These are phyloP conservation scores for Drosophila falleni DNA, from an alignment of 2,888 invertebrate species.

Conservation along the genomic window DNA sequence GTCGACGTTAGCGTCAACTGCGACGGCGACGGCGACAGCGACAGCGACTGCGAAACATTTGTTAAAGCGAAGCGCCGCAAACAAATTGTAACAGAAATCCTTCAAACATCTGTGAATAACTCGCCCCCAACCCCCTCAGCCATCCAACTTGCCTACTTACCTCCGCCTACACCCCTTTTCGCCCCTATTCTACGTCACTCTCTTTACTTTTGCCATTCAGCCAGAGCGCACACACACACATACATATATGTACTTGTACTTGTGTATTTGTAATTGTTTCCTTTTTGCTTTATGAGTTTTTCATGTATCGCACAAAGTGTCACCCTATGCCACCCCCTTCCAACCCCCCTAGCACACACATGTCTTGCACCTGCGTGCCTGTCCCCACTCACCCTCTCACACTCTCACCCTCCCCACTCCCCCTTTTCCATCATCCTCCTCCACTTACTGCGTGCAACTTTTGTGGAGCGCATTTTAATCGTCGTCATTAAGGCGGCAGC, in stretches of 20 bases:
- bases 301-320: conserved; percentile 73
- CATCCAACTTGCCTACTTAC: background rate
- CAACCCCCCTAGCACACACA: conserved; percentile 17
- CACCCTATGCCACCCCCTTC: conserved; percentile 44
- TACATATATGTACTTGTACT: conserved; percentile 28
- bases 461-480: conserved; percentile 73
- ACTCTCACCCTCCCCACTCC: too few species aligned
- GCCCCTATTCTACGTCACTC: background rate
- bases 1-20: conserved; percentile 21
- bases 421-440: background rate
- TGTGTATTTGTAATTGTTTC: conserved; percentile 76
- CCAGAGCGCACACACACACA: background rate
- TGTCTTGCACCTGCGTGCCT: conserved; percentile 47
- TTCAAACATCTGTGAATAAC: conserved; percentile 73
- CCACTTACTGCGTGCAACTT: conserved; percentile 46
- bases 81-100: conserved; percentile 79
- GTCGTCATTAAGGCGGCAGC: conserved; percentile 77
- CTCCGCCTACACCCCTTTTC: background rate
- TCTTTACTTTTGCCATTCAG: conserved; percentile 19
- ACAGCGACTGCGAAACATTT: conserved; percentile 35
- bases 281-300: conserved; percentile 79
- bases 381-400: background rate
- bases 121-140: conserved; percentile 26
- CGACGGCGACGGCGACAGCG: conserved; percentile 10
- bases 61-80: conserved; percentile 62